phyloP scores from a whole-genome alignment of 37 sponge, comb jelly and placozoan genomes.

The Mnemiopsis leidyi region DNA sequence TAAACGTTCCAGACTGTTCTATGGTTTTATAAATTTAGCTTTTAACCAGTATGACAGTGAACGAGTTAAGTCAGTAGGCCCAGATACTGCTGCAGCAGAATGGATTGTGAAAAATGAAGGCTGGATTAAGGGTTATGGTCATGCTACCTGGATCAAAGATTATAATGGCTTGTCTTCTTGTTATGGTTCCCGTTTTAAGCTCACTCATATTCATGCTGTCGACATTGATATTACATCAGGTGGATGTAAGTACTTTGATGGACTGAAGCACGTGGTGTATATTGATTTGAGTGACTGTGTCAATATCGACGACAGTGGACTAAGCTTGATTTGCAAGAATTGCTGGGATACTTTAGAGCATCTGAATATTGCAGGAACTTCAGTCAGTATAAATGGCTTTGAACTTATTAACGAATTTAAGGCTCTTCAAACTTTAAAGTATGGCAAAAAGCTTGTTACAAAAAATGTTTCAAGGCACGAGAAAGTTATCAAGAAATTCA shows the following conservation, averaged over 20 bases:
- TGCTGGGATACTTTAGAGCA: conserved; percentile 1
- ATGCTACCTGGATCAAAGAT: background rate
- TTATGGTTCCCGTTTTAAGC: background rate
- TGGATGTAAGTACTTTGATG: conserved; percentile 22
- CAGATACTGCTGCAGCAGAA: conserved; percentile 63
- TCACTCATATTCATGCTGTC: background rate
- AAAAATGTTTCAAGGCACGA: background rate
- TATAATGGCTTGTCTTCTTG: background rate
- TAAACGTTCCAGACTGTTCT: conserved; percentile 11
- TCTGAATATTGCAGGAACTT: conserved; percentile 53
- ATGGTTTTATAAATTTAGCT: conserved; percentile 40
- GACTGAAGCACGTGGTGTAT: background rate
- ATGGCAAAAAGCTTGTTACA: background rate
- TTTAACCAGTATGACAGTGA: conserved; percentile 26
- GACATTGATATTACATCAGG: conserved; percentile 46
- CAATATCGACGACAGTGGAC: conserved; percentile 45
- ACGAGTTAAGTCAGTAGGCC: background rate
- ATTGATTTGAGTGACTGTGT: background rate
- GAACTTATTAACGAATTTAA: background rate
- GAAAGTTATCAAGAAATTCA: background rate
- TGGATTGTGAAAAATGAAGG: conserved; percentile 63
- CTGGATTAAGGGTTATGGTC: background rate
- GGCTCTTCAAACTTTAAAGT: background rate
- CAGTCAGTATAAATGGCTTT: background rate
- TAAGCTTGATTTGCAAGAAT: background rate